Base-by-base conservation (phyloP, 2,113 vertebrate genomes). In the Synodontis membranacea region DNA sequence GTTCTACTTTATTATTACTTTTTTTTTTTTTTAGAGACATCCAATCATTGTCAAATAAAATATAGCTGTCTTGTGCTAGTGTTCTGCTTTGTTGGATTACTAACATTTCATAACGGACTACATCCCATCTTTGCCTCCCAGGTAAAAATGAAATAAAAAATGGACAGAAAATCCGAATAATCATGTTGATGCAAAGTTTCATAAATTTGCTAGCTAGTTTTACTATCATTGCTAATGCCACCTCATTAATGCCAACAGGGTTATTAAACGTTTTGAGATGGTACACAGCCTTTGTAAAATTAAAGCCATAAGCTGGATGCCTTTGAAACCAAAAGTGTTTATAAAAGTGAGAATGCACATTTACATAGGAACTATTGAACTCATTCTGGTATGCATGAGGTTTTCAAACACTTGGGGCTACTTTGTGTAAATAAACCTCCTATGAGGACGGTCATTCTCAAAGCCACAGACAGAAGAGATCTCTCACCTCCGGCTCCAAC, bases 401-500 rank as follows among this genome's bases (percentile, higher is more conserved):
- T 48, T n/a, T 88, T 74, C 42, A 64, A 54, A 78, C 42, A 48
- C 28, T 76, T 21, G 37, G 52, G 3, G 23, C 62, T 39, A 60
- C 62, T 48, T 74, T 82, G 52, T 48, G 12, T 62, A 50, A 64
- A 79, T 62, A 50, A 78, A 50, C 11, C 15, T 64, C 31, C 48
- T 19, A 37, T 48, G 39, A 21, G 83, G 3, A 1, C 14, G 2
- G 11, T 34, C 17, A 70, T 34, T 70, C 19, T 70, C 66, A 60
- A 10, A 62, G 56, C 48, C 7, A 56, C 60, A 46, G 37, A 44
- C n/a, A 46, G 42, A 28, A 54, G 12, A 48, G 1, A 7, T 14
- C 48, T 19, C 96, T 94, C 83, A 99, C 98, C 90, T 99, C 97
- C 25, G 97, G 97, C 62, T 99, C 97, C 92, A 94, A 92, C 50